These are phyloP conservation scores for Rutpela maculata DNA, from an alignment of 2,888 invertebrate genomes.

Conservation along the genomic window DNA sequence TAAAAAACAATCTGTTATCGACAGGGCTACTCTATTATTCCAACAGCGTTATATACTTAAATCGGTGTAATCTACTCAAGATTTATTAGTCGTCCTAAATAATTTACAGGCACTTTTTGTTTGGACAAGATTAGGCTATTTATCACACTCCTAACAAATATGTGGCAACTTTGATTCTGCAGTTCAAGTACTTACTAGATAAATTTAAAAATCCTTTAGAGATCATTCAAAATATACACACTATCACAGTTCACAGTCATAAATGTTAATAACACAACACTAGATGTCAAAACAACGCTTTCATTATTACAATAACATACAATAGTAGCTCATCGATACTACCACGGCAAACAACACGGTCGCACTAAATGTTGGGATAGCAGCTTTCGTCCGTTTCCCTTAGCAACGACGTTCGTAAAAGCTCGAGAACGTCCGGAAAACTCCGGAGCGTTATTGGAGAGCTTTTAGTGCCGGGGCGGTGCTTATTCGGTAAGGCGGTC, in stretches of 20 bases:
- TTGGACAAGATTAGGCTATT: background rate
- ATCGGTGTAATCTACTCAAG: background rate
- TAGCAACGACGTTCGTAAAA: conserved; percentile 71
- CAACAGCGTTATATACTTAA: background rate
- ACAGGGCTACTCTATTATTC: background rate
- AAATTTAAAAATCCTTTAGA: conserved; percentile 50
- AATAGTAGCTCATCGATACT: conserved; percentile 62
- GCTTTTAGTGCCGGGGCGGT: conserved; percentile 59
- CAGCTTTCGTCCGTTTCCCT: conserved; percentile 72
- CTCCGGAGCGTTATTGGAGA: conserved; percentile 62
- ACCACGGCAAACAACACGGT: conserved; percentile 71
- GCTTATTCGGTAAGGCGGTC: conserved; percentile 57
- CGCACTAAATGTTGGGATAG: conserved; percentile 72
- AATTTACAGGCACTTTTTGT: background rate
- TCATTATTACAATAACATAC: conserved; percentile 60
- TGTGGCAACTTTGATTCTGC: background rate
- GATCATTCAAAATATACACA: conserved; percentile 54
- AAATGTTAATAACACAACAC: conserved; percentile 51
- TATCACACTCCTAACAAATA: background rate
- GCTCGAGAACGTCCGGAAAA: conserved; percentile 64
- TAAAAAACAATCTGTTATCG: background rate
- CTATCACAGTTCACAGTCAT: conserved; percentile 62
- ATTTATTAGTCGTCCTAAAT: background rate
- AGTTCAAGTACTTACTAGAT: conserved; percentile 42
- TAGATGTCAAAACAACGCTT: conserved; percentile 52